Evolutionary conservation across 2,888 invertebrate species (phyloP).

Genomic region (Allophyes oxyacanthae): DNA sequence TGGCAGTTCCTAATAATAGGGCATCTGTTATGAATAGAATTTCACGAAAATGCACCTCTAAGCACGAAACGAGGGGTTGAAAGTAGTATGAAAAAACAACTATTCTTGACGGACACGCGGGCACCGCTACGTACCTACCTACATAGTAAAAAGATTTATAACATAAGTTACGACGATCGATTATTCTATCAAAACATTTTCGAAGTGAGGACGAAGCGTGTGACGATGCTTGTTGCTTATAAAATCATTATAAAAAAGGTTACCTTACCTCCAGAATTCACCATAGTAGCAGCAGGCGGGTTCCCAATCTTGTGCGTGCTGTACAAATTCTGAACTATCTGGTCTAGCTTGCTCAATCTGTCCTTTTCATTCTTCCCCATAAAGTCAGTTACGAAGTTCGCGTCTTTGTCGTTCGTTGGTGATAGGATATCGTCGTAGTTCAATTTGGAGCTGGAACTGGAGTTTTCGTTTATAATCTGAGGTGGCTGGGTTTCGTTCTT

Average conservation of each 20-base stretch:
- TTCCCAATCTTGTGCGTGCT: constrained; percentile 82
- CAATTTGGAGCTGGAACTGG: constrained; percentile 64
- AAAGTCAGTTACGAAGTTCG: constrained; percentile 56
- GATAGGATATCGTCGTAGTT: constrained; percentile 66
- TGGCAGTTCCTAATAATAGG: too few relatives aligned
- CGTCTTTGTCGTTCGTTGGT: constrained; percentile 63
- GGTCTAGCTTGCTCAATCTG: constrained; percentile 83
- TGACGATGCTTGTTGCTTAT: too few relatives aligned
- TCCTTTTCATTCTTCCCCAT: constrained; percentile 74
- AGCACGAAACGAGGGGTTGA: too few relatives aligned
- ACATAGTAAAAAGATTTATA: too few relatives aligned
- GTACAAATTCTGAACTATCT: constrained; percentile 84
- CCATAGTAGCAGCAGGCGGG: constrained; percentile 63
- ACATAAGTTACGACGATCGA: too few relatives aligned
- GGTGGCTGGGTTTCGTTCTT: constrained; percentile 64
- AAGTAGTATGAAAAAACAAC: too few relatives aligned
- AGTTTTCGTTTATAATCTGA: constrained; percentile 65
- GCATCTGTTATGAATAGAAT: too few relatives aligned
- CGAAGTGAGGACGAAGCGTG: too few relatives aligned
- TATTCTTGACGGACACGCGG: too few relatives aligned
- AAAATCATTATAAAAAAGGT: background rate
- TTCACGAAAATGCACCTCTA: too few relatives aligned
- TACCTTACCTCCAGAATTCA: constrained; percentile 62
- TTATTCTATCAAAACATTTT: too few relatives aligned
- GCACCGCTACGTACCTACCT: too few relatives aligned